phyloP scores from a whole-genome alignment of 1,140 invertebrate species.

The Pectinophora gossypiella region DNA sequence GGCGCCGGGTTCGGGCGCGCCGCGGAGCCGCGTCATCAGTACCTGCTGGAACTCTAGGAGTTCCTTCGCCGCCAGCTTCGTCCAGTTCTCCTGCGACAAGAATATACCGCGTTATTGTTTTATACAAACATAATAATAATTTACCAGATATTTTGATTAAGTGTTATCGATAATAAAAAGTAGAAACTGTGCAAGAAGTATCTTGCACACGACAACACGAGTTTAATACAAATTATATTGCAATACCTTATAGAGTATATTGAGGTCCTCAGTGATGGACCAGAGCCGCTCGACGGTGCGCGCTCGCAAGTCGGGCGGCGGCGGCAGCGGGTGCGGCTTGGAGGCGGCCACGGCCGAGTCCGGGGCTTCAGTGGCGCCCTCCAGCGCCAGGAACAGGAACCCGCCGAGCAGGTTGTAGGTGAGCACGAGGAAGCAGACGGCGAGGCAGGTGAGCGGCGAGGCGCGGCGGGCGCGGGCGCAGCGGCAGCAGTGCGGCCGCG shows the following conservation, averaged over 20 bases:
- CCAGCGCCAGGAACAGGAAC: constrained; percentile 92
- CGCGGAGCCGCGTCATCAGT: constrained; percentile 62
- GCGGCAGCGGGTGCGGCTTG: constrained; percentile 74
- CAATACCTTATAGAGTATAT: constrained; percentile 94
- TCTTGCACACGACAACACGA: no score
- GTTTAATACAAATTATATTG: no score
- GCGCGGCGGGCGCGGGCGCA: constrained; percentile 54
- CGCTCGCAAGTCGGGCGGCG: constrained; percentile 67
- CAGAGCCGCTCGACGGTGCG: constrained; percentile 89
- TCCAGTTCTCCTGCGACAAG: constrained; percentile 99
- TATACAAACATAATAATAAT: no score
- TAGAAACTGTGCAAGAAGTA: no score
- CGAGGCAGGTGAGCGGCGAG: constrained; percentile 72
- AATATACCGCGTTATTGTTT: no score
- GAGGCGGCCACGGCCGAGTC: constrained; percentile 79
- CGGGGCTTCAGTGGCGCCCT: constrained; percentile 77
- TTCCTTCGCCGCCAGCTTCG: constrained; percentile 87
- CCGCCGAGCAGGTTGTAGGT: constrained; percentile 94
- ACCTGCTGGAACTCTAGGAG: constrained; percentile 88
- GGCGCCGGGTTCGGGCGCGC: constrained; percentile 21
- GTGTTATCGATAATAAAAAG: no score
- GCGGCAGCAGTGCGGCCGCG: constrained; percentile 45
- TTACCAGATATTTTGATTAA: no score
- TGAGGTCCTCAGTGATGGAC: constrained; percentile 95
- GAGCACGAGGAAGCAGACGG: constrained; percentile 90